Conservation (phyloP, 2,113 vertebrate genomes). For the Numida meleagris region DNA sequence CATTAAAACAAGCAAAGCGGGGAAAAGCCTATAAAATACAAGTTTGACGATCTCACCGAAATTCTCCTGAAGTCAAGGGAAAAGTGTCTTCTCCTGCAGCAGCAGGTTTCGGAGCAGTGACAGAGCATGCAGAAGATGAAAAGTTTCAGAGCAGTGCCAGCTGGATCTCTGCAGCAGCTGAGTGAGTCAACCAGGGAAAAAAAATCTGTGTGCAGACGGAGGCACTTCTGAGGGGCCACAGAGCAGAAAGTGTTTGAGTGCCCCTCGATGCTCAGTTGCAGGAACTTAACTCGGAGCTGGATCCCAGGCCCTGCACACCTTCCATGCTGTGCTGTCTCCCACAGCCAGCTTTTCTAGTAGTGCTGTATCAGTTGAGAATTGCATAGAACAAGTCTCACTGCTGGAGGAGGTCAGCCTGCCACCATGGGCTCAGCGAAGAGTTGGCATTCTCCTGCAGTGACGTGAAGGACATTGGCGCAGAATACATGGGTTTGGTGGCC, state of each 20-base stretch:
- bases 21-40: slow-evolving; percentile 64
- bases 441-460: neutral
- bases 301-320: neutral
- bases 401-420: neutral
- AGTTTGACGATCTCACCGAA: slow-evolving; percentile 27
- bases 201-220: neutral
- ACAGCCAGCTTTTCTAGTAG: neutral
- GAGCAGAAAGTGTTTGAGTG: neutral
- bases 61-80: neutral
- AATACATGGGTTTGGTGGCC: neutral
- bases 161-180: neutral
- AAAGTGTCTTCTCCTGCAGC: neutral
- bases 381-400: neutral
- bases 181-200: neutral
- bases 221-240: neutral
- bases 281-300: neutral
- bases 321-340: neutral
- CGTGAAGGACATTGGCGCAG: neutral
- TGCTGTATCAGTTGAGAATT: neutral
- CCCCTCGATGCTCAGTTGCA: neutral
- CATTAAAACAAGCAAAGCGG: slow-evolving; percentile 62
- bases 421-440: neutral
- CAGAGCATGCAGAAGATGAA: neutral
- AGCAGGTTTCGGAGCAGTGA: neutral
- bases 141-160: neutral